Base-by-base conservation (phyloP, 2,113 vertebrate genomes). In the Dascyllus trimaculatus region DNA sequence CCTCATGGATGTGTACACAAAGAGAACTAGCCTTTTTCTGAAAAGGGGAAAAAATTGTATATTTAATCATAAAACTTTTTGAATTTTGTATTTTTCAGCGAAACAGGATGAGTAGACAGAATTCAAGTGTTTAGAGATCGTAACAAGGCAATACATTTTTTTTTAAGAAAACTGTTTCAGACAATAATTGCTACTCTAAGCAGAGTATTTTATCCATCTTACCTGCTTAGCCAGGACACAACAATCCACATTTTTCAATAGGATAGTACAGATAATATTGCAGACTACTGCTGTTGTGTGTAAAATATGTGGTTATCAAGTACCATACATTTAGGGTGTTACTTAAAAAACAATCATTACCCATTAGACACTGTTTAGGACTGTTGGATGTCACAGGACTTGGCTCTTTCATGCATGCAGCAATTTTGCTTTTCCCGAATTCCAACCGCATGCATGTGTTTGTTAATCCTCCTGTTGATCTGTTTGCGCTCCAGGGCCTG, bases 401-500 rank as follows among this genome's bases (percentile, higher is more conserved):
- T 29, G 29, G 29, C 29, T 5, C 32, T 35, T 35, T 35, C 32
- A 35, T 35, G 32, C 32, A 35, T 10, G 32, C 32, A 10, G 9
- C 32, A 9, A 48, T 4, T 15, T 5, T 48, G 46, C 15, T 48
- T 48, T 48, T 35, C 40, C 13, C 3, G 15, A 43, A 43, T 15
- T 43, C 40, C 13, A 43, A 15, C 13, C 4, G 14, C 40, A 43
- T 43, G 32, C 46, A 0, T 67, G 15, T 61, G 4, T 77, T 52
- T 51, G 5, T 56, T 29, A 18, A 2, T 71, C 59, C 75, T 43
- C 73, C 52, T 71, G 0, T 65, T 1, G 49, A 15, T 73, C 13
- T 71, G 58, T 73, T 26, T 67, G 29, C 61, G 4, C 60, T 87
- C 11, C 92, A 99, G 98, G 69, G 95, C 95, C 85, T 98, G 96